Evolutionary conservation across 2,113 vertebrate genomes (phyloP), one percentile per base, ranked within the genome.

Genomic region (Ceyx cyanopectus): DNA sequence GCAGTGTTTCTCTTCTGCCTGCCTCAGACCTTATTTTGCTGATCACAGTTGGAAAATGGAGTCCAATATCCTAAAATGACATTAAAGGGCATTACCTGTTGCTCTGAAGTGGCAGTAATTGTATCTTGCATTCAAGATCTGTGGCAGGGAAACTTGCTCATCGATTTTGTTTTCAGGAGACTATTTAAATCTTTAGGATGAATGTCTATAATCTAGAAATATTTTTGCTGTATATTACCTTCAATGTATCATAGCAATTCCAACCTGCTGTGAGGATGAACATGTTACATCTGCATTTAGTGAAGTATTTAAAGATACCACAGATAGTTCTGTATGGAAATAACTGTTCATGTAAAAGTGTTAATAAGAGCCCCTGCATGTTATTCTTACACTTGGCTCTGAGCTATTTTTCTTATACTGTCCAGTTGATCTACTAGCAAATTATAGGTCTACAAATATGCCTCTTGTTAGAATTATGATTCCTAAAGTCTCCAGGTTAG

Each of bases 1-100:
- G 58, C 18, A 45, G 24, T 32, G 57, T 34, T 96, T 75, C 48
- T 82, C 50, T 53, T 91, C 26, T 73, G 75, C 34, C 61, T 94
- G 57, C 40, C 41, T 92, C 58, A 81, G 91, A 72, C 62, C 23
- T 80, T 48, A 70, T 95, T 96, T 96, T 0, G 3, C 78, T 95
- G 92, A 89, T 56, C 23, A 11, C n/a, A 51, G 43, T 24, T 74
- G 81, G 57, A 96, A 94, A 74, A 7, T 0, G 0, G 34, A 50
- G 68, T 75, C 53, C 73, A 83, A 34, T 84, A 79, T 66, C 20
- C n/a, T 51, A 69, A 78, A 73, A 58, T 75, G 30, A 24, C 41
- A 58, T 53, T 89, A 67, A 85, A 96, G 62, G 78, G 26, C 74
- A 75, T 19, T 66, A 67, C 57, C 40, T 95, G 61, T 77, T 82